phyloP scores from a whole-genome alignment of 1,140 invertebrate species.

The Ceratitis capitata region DNA sequence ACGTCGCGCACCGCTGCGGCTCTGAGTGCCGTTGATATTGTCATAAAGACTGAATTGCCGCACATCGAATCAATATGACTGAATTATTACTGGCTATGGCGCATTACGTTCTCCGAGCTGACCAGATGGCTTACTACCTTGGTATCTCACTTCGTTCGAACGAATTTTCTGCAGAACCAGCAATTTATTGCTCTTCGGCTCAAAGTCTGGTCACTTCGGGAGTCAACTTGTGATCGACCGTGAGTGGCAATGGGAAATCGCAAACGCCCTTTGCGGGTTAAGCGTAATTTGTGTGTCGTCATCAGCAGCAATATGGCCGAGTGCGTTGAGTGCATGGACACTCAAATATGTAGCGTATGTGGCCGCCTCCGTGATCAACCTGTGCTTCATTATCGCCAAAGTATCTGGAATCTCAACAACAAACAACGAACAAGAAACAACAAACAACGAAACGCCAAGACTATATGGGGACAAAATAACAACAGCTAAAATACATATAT shows the following conservation, averaged over 20 bases:
- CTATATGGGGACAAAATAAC: not conserved
- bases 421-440: too few species aligned
- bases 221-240: not conserved
- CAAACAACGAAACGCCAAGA: too few species aligned
- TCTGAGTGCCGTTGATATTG: too few species aligned
- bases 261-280: constrained; percentile 30
- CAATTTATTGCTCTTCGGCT: not conserved
- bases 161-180: not conserved
- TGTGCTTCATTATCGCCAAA: constrained; percentile 23
- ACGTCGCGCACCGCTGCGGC: not conserved
- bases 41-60: constrained; percentile 17
- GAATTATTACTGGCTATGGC: constrained; percentile 32
- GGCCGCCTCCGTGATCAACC: constrained; percentile 3
- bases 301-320: not conserved
- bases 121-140: not conserved
- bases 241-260: not conserved
- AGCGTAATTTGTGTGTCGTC: constrained; percentile 29
- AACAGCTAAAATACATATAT: not conserved
- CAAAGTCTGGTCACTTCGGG: not conserved
- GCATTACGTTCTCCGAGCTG: not conserved
- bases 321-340: not conserved
- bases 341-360: constrained; percentile 34
- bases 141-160: not conserved
- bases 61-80: constrained; percentile 35
- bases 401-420: not conserved